Percentiles rank a stretch among this genome's conserved stretches.
These are phyloP conservation scores for Synergus japonicus DNA, from an alignment of 2,888 invertebrate genomes.

Conservation along the genomic window DNA sequence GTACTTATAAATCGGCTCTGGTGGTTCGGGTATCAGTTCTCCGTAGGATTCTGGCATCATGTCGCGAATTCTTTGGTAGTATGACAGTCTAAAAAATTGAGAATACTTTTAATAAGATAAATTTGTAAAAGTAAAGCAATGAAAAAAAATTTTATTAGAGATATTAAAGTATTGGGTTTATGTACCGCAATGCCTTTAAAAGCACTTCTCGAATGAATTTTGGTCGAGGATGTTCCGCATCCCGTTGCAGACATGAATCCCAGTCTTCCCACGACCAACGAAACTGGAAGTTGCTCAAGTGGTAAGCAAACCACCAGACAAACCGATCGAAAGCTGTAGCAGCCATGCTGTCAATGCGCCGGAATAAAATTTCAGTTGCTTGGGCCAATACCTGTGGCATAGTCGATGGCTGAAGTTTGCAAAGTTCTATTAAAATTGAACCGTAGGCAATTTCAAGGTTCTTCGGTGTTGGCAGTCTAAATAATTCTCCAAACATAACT, in stretches of 20 bases:
- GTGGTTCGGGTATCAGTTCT: slow-evolving; percentile 89
- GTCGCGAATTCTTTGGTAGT: slow-evolving; percentile 94
- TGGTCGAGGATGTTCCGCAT: slow-evolving; percentile 93
- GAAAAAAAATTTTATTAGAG: not conserved
- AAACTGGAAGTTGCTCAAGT: slow-evolving; percentile 99
- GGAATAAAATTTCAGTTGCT: slow-evolving; percentile 97
- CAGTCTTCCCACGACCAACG: slow-evolving; percentile 99
- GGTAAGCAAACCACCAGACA: slow-evolving; percentile 98
- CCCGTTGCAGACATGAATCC: slow-evolving; percentile 91
- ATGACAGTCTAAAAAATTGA: slow-evolving; percentile 86
- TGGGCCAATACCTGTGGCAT: slow-evolving; percentile 99
- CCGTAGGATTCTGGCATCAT: slow-evolving; percentile 94
- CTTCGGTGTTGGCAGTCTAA: slow-evolving; percentile 93
- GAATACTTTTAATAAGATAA: not conserved
- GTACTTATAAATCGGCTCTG: slow-evolving; percentile 94
- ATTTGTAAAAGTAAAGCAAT: not conserved
- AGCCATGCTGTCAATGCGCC: slow-evolving; percentile 98
- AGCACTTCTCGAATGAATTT: slow-evolving; percentile 96
- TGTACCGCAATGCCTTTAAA: slow-evolving; percentile 91
- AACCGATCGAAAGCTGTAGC: slow-evolving; percentile 97
- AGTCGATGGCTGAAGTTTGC: slow-evolving; percentile 96
- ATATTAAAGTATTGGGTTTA: slow-evolving; percentile 12
- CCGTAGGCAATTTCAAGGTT: slow-evolving; percentile 96
- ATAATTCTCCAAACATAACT: slow-evolving; percentile 96
- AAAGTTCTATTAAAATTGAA: slow-evolving; percentile 96